Base-by-base conservation (phyloP, 1,140 invertebrate genomes). In the Drosophila equinoxialis region DNA sequence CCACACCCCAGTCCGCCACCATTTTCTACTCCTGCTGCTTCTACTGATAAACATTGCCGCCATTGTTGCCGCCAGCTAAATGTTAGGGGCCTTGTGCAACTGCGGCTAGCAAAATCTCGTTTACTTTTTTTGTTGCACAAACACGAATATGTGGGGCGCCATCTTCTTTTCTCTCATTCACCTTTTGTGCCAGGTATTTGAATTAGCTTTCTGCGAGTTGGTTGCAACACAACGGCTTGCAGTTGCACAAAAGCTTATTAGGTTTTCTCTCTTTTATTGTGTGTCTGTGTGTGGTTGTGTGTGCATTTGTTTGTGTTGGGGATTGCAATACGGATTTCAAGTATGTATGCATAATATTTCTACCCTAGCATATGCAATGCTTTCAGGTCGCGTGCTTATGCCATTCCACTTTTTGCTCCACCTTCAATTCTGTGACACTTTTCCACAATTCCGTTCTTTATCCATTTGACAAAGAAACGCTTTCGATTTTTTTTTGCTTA, bases 201-300 rank as follows among this genome's bases (percentile, higher is more conserved):
- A 89, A 89, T 87, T 87, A 87, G 83, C 80, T 87, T 89, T 87
- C 71, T 77, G 74, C 63, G 70, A 80, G 77, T 70, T 78, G 84
- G 76, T 69, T 65, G 66, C 66, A 70, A 62, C 68, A 66, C 73
- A 68, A 77, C 74, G 75, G 79, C 63, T 83, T 65, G 68, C 82
- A 85, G 89, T 89, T 89, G 84, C 77, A 89, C 80, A 89, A 89
- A 89, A 89, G 84, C 84, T 89, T 89, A 89, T 89, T 89, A 89
- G 74, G 69, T 79, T 74, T 74, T 79, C 57, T 59, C 60, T 35
- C 37, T 54, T 33, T 41, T n/a, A 35, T 73, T 68, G 45, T 33
- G 54, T 39, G 41, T 23, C 1, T 54, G 45, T 48, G 11, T 8
- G 7, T 17, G 42, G 20, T 37, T 48, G 11, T 13, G 45, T 48